phyloP scores from a whole-genome alignment of 2,113 vertebrate species.

The Micronycteris hirsuta region DNA sequence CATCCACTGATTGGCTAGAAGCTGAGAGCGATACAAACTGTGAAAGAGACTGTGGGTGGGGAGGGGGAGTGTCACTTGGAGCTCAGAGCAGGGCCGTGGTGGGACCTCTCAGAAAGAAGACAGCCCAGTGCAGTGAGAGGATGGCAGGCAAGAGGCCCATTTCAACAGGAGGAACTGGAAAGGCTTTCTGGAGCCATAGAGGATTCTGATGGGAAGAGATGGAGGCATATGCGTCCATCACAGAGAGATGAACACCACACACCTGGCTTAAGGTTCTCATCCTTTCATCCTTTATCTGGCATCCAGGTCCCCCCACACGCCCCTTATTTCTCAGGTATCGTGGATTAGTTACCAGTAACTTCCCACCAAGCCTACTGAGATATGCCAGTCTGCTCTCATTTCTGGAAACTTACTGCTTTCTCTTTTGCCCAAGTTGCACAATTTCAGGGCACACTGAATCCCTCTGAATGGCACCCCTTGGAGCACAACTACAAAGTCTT shows the following conservation, averaged over 20 bases:
- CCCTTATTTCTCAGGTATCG: not conserved
- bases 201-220: not conserved
- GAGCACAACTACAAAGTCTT: not conserved
- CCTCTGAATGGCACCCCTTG: not conserved
- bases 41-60: no score
- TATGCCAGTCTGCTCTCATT: not conserved
- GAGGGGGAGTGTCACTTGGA: rapidly evolving
- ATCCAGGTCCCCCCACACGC: not conserved
- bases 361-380: not conserved
- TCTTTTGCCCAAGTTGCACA: not conserved
- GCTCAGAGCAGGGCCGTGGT: not conserved
- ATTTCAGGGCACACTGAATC: not conserved
- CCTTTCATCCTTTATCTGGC: not conserved
- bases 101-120: not conserved
- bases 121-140: not conserved
- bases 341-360: not conserved
- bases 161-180: not conserved
- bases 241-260: not conserved
- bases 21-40: not conserved
- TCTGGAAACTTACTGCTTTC: not conserved
- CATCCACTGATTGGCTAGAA: not conserved
- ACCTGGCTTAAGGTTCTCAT: no score
- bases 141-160: not conserved
- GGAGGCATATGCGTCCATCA: rapidly evolving
- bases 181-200: not conserved